Conservation (phyloP, 2,888 invertebrate genomes). For the Theretra japonica region DNA sequence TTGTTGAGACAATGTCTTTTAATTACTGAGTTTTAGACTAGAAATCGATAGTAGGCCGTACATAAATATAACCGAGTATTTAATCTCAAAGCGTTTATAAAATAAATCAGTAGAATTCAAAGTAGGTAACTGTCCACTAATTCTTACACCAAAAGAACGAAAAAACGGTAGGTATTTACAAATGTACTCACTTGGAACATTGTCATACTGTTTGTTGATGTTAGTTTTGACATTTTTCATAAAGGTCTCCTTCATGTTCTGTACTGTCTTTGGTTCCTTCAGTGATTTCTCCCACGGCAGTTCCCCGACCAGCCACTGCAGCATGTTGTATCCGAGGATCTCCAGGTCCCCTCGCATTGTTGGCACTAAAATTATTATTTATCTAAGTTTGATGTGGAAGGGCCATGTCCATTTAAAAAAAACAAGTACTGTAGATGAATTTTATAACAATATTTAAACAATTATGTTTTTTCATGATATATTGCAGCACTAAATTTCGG, state of each 20-base stretch:
- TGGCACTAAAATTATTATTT: slow-evolving; percentile 76
- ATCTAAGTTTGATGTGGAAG: too few species aligned
- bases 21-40: too few species aligned
- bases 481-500: too few species aligned
- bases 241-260: slow-evolving; percentile 88
- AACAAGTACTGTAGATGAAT: too few species aligned
- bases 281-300: slow-evolving; percentile 94
- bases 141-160: background rate
- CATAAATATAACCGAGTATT: too few species aligned
- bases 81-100: too few species aligned
- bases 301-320: slow-evolving; percentile 94
- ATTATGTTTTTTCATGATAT: too few species aligned
- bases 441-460: too few species aligned
- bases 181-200: slow-evolving; percentile 66
- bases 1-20: background rate
- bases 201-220: slow-evolving; percentile 66
- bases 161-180: too few species aligned
- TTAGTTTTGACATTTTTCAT: slow-evolving; percentile 83
- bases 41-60: background rate
- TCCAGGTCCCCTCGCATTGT: slow-evolving; percentile 97
- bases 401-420: too few species aligned
- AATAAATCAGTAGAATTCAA: background rate
- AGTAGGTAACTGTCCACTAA: background rate
- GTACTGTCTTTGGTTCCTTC: slow-evolving; percentile 85
- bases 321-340: slow-evolving; percentile 96